A percentile compares a stretch with the other conserved stretches of the same genome.
Evolutionary conservation across 2,113 vertebrate genomes (phyloP).

Genomic region (Tursiops truncatus): DNA sequence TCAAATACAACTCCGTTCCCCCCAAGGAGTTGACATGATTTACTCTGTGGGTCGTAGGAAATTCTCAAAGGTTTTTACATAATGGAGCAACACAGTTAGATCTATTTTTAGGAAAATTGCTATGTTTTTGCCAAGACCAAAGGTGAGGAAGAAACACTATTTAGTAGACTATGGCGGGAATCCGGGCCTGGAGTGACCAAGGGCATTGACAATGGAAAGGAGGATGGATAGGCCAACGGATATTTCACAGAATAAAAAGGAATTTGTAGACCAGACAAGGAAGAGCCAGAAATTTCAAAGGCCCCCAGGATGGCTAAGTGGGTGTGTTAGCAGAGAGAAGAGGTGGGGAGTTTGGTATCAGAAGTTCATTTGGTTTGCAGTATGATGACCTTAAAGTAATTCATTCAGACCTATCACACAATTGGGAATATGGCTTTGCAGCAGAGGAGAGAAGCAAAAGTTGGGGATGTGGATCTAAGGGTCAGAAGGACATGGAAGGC

Average conservation of each 20-base stretch:
- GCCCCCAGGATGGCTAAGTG: not conserved
- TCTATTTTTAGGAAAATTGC: constrained; percentile 51
- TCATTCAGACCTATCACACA: not conserved
- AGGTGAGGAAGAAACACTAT: not conserved
- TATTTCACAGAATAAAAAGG: not conserved
- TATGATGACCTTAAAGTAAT: not conserved
- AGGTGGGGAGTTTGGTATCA: not conserved
- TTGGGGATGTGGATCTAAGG: not conserved
- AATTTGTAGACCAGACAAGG: not conserved
- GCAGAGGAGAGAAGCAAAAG: not conserved
- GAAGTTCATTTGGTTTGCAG: not conserved
- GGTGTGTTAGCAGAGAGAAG: not conserved
- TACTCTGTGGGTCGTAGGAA: constrained; percentile 32
- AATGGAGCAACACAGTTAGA: not conserved
- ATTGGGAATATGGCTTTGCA: not conserved
- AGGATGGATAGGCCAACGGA: not conserved
- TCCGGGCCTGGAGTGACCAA: not conserved
- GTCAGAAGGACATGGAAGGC: not conserved
- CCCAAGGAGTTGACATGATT: not conserved
- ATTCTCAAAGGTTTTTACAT: constrained; percentile 42
- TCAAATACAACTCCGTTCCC: not conserved
- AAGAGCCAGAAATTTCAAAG: not conserved
- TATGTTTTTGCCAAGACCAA: constrained; percentile 21
- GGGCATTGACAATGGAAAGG: not conserved
- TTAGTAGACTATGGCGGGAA: not conserved